Evolutionary conservation across 2,888 invertebrate genomes (phyloP), one percentile per base, ranked within the genome.

Genomic region (Eucera pruinosa): DNA sequence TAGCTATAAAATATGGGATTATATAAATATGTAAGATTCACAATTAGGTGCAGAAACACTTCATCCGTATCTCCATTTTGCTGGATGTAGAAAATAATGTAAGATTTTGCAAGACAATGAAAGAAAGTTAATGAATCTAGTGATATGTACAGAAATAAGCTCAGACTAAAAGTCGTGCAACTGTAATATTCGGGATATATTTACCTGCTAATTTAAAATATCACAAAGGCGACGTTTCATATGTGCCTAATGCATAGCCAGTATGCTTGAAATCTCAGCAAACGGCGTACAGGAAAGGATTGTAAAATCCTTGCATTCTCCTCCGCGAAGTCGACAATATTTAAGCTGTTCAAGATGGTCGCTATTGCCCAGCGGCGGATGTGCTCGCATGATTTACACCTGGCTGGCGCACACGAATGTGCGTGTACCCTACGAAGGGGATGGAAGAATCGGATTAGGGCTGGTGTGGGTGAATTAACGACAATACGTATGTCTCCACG

Each of bases 401-500:
- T 43, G 47, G 48, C 15, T 60, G 39, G 30, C 43, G 30, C 25
- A 48, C 30, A 15, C 2, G 30, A 9, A 36, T n/a, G 33, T 41
- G 43, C 57, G 43, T 70, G 39, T 33, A 57, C 48, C 30, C 45
- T 64, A 3, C 30, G 36, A 45, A 45, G 57, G 18, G 30, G 20
- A 45, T n/a, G 48, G 64, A 74, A 74, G 64, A 74, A 64, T 64
- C 39, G 52, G 30, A 30, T 33, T 33, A 1, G 20, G 13, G 9
- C 1, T 20, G n/a, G 65, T 27, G 23, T 58, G 25, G 52, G 36
- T 52, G 45, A 74, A 74, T 74, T 69, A 74, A 74, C 52, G 69
- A 52, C 45, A 55, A 62, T 50, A 61, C 73, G 48, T 62, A 57
- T 54, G 47, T 67, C 66, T 67, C 33, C 64, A 67, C 47, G 41